Conservation (phyloP, 2,888 invertebrate genomes). For the Labia minor region DNA sequence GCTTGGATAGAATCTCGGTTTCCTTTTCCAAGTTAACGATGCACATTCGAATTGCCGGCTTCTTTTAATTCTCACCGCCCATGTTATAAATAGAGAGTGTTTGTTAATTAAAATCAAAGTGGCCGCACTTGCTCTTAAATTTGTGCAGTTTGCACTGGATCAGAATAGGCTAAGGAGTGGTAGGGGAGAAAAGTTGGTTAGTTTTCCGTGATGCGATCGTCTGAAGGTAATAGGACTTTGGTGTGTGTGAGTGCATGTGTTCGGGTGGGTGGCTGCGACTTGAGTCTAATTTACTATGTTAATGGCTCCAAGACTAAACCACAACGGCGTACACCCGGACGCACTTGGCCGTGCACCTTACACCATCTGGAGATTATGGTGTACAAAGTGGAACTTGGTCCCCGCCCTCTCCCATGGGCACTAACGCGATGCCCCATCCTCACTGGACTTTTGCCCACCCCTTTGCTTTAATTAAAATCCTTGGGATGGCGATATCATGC, state of each 20-base stretch:
- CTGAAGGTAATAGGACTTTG: background rate
- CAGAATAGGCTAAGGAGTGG: background rate
- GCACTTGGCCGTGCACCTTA: constrained; percentile 18
- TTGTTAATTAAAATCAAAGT: constrained; percentile 13
- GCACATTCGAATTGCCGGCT: too few relatives aligned
- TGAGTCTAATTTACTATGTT: constrained; percentile 37
- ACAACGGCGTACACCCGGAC: constrained; percentile 14
- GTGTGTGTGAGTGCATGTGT: background rate
- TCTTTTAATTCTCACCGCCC: too few relatives aligned
- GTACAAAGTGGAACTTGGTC: constrained; percentile 17
- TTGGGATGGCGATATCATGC: constrained; percentile 1
- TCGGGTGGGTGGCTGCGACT: constrained; percentile 24
- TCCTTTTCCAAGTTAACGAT: too few relatives aligned
- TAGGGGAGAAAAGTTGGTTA: background rate
- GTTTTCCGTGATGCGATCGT: background rate
- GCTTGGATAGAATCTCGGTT: too few relatives aligned
- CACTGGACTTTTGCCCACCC: background rate
- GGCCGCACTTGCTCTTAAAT: background rate
- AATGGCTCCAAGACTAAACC: constrained; percentile 36
- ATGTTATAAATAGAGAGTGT: background rate
- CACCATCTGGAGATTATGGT: constrained; percentile 20
- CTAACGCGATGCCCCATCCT: constrained; percentile 14
- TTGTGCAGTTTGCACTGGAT: background rate
- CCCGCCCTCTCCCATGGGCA: background rate
- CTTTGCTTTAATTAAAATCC: constrained; percentile 3